A percentile compares a stretch with the other conserved stretches of the same genome.
phyloP scores from a whole-genome alignment of 2,888 invertebrate species.

The Sepioteuthis lessoniana region DNA sequence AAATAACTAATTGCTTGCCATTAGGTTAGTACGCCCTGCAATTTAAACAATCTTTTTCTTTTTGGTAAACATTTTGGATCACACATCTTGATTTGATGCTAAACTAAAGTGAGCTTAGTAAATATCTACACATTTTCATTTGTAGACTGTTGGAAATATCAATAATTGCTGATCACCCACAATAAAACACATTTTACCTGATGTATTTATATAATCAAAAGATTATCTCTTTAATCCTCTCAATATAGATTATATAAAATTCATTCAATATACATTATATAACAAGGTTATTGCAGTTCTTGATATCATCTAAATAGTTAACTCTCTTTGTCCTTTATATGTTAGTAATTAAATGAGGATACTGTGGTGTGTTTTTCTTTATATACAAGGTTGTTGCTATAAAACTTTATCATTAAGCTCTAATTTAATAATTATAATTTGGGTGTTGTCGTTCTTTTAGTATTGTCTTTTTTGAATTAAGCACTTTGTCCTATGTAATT shows the following conservation, averaged over 20 bases:
- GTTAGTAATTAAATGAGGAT: not conserved
- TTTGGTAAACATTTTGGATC: not conserved
- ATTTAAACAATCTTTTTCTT: not conserved
- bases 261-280: not conserved
- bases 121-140: no score
- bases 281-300: not conserved
- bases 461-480: not conserved
- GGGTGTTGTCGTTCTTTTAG: no score
- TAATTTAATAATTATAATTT: no score
- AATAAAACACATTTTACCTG: conserved; percentile 10
- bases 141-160: not conserved
- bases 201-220: conserved; percentile 16
- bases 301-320: not conserved
- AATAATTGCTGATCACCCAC: not conserved
- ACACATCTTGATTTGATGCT: no score
- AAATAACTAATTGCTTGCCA: not conserved
- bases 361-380: no score
- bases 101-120: no score
- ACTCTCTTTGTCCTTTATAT: not conserved
- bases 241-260: not conserved
- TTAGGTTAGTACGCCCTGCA: not conserved
- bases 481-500: not conserved
- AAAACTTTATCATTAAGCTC: no score
- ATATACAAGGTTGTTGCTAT: no score
- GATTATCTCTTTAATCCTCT: not conserved